Evolutionary conservation across 2,888 invertebrate species (phyloP).

Genomic region (Matsumyia berberina): DNA sequence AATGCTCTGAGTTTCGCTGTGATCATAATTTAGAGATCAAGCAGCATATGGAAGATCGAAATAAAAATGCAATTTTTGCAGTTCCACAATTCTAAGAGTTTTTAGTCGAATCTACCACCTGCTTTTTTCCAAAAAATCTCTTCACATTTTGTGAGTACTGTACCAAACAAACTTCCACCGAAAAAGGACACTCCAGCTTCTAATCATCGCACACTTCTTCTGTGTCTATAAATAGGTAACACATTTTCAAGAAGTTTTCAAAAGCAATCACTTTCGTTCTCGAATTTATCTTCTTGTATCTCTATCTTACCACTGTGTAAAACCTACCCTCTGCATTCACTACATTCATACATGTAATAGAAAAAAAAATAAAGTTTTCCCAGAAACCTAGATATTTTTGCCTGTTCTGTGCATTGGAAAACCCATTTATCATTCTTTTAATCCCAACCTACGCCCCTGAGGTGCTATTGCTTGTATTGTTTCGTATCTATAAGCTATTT

Average conservation of each 20-base stretch:
- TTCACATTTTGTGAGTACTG: conserved; percentile 61
- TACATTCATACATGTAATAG: too few species aligned
- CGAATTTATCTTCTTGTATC: conserved; percentile 43
- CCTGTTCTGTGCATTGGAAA: conserved; percentile 53
- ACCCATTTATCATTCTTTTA: conserved; percentile 72
- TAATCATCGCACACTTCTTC: conserved; percentile 10
- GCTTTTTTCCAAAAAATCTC: not conserved
- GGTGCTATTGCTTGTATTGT: conserved; percentile 48
- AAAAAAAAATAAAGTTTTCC: conserved; percentile 70
- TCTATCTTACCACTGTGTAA: conserved; percentile 17
- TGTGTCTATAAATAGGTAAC: conserved; percentile 61
- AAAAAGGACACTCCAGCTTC: conserved; percentile 43
- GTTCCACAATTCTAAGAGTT: too few species aligned
- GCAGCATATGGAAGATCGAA: too few species aligned
- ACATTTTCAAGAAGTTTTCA: conserved; percentile 58
- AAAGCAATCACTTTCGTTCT: conserved; percentile 70
- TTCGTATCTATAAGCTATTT: conserved; percentile 68
- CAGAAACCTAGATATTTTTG: conserved; percentile 75
- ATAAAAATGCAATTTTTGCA: too few species aligned
- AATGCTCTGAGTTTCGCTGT: too few species aligned
- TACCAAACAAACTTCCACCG: conserved; percentile 52
- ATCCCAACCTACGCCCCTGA: conserved; percentile 69
- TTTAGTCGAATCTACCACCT: too few species aligned
- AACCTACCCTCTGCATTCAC: conserved; percentile 14
- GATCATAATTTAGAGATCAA: too few species aligned